Conservation (phyloP, 2,113 vertebrate species). For the Dasypus novemcinctus region DNA sequence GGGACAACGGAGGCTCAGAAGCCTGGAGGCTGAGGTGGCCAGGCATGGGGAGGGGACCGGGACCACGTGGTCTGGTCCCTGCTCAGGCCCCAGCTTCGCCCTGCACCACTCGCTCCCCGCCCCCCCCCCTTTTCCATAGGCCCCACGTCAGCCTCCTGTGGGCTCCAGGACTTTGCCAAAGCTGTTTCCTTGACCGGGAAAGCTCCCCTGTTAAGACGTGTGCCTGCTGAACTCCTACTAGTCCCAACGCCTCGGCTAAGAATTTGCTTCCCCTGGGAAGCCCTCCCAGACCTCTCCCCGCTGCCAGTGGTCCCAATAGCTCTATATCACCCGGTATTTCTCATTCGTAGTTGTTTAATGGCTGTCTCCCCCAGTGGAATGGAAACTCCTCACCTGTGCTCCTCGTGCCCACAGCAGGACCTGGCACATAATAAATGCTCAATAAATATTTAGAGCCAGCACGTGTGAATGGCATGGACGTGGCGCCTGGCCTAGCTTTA, state of each 20-base stretch:
- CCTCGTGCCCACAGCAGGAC: not conserved
- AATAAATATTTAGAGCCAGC: not conserved
- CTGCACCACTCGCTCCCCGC: not conserved
- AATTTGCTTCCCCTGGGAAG: not conserved
- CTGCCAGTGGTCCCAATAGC: fast-evolving
- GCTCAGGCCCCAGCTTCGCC: not conserved
- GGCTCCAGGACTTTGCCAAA: not conserved
- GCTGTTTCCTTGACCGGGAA: not conserved
- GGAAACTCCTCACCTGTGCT: not conserved
- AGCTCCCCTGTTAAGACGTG: not conserved
- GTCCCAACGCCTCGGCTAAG: not conserved
- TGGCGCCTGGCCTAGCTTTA: not conserved
- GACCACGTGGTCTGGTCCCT: not conserved
- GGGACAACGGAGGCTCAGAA: not conserved
- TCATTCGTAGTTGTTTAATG: not conserved
- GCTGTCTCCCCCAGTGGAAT: not conserved
- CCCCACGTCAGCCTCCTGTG: not conserved
- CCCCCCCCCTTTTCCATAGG: too few species aligned
- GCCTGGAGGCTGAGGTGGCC: not conserved
- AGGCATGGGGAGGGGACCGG: not conserved
- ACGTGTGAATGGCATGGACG: fast-evolving
- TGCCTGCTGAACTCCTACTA: not conserved
- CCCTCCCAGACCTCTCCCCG: not conserved
- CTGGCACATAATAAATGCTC: not conserved
- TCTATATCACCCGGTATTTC: not conserved